phyloP scores from a whole-genome alignment of 2,888 invertebrate genomes.

The Myopa tessellatipennis region DNA sequence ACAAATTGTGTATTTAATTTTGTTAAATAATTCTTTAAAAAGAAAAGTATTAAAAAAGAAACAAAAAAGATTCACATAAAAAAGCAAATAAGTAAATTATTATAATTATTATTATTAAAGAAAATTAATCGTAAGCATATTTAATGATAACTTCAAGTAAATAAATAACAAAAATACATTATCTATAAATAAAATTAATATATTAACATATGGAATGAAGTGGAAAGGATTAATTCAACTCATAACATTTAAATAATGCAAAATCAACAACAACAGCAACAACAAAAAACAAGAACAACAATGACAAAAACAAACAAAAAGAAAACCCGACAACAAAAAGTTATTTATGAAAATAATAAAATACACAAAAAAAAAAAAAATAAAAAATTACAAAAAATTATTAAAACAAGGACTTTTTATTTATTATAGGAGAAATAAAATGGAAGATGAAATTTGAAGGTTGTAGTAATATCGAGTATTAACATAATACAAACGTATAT shows the following conservation, averaged over 20 bases:
- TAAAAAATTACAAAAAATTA: not conserved
- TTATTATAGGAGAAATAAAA: too few species aligned
- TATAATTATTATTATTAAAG: slow-evolving; percentile 29
- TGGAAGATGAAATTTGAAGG: not conserved
- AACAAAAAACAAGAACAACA: slow-evolving; percentile 5
- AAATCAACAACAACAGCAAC: slow-evolving; percentile 25
- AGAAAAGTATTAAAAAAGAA: slow-evolving; percentile 12
- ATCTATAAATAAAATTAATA: slow-evolving; percentile 18
- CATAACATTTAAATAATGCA: slow-evolving; percentile 25
- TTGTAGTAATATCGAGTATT: not conserved
- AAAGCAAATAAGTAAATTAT: slow-evolving; percentile 13
- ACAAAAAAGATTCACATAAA: slow-evolving; percentile 1
- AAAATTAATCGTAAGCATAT: slow-evolving; percentile 26
- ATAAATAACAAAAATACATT: slow-evolving; percentile 18
- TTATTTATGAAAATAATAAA: slow-evolving; percentile 40
- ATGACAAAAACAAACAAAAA: slow-evolving; percentile 9
- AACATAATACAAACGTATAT: too few species aligned
- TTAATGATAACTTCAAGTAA: slow-evolving; percentile 24
- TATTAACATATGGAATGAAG: slow-evolving; percentile 11
- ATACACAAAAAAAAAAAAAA: slow-evolving; percentile 29
- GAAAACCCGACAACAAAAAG: slow-evolving; percentile 33
- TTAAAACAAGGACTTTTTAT: too few species aligned
- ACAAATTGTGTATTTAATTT: slow-evolving; percentile 30
- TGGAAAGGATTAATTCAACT: slow-evolving; percentile 1
- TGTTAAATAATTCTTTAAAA: slow-evolving; percentile 20